Percentiles rank a stretch among this genome's conserved stretches.
Evolutionary conservation across 2,113 vertebrate genomes (phyloP).

Genomic region (Carassius auratus): DNA sequence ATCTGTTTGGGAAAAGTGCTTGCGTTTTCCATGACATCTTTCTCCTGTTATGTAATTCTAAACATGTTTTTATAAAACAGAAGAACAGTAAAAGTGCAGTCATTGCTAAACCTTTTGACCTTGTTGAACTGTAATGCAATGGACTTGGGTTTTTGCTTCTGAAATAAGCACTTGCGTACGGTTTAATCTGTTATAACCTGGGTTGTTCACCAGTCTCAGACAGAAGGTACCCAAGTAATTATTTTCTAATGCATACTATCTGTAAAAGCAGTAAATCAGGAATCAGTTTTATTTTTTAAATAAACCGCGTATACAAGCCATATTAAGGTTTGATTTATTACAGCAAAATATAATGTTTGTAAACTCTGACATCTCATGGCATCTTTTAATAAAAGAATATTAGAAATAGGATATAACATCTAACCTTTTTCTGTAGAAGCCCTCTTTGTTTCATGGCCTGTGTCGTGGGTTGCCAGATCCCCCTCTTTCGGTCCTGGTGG

Average conservation of each 20-base stretch:
- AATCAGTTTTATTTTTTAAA: no score
- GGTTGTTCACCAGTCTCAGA: neutral
- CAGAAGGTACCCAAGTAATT: neutral
- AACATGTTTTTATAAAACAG: neutral
- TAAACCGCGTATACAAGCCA: neutral
- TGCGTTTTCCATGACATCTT: slow-evolving; percentile 40
- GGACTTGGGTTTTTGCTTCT: neutral
- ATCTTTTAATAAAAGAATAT: no score
- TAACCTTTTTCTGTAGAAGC: slow-evolving; percentile 90
- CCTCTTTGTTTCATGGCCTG: slow-evolving; percentile 88
- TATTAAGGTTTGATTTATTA: no score
- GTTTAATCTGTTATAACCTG: neutral
- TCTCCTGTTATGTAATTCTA: neutral
- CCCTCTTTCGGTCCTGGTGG: slow-evolving; percentile 86
- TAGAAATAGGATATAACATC: neutral
- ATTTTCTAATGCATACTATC: neutral
- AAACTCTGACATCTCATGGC: neutral
- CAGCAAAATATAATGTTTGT: neutral
- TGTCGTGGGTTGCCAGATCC: slow-evolving; percentile 86
- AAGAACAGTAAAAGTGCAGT: slow-evolving; percentile 14
- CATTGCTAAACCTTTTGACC: slow-evolving; percentile 12
- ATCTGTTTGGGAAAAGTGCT: slow-evolving; percentile 49
- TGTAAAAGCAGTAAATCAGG: no score
- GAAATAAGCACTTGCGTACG: neutral
- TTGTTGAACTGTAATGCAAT: slow-evolving; percentile 14